These are phyloP conservation scores for Drosophila nebulosa DNA, from an alignment of 1,140 invertebrate genomes.

Conservation along the genomic window DNA sequence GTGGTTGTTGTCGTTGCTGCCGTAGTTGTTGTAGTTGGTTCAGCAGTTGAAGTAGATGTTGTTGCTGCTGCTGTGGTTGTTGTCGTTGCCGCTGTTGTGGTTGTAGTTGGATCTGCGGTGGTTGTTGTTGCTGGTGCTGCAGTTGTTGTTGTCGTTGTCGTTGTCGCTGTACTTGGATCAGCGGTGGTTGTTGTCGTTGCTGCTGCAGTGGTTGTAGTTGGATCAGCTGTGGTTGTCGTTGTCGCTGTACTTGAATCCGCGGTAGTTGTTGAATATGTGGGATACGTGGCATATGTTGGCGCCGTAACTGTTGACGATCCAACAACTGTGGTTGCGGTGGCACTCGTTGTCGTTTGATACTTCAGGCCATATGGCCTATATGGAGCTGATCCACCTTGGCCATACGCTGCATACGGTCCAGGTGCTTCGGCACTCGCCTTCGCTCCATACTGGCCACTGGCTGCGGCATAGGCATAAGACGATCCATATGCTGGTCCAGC, in stretches of 20 bases:
- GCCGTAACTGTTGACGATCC: neutral
- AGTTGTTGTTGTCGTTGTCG: neutral
- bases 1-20: neutral
- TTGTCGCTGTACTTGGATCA: neutral
- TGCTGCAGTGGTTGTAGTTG: slow-evolving; percentile 10
- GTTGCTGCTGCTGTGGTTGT: neutral
- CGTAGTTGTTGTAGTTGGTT: neutral
- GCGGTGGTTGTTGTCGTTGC: neutral
- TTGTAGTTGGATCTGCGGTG: neutral
- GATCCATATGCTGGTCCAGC: neutral
- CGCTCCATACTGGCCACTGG: slow-evolving; percentile 48
- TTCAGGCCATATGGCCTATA: slow-evolving; percentile 4
- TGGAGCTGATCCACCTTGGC: neutral
- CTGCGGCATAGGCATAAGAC: slow-evolving; percentile 50
- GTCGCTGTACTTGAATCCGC: neutral
- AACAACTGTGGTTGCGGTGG: neutral
- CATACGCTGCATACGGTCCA: slow-evolving; percentile 22
- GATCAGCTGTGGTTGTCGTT: neutral
- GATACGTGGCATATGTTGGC: neutral
- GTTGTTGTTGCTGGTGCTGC: neutral
- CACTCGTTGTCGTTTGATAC: slow-evolving; percentile 11
- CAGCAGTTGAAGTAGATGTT: neutral
- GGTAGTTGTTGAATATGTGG: neutral
- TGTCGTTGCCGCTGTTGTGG: slow-evolving; percentile 2
- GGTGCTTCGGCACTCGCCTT: slow-evolving; percentile 49